These are phyloP conservation scores for Salvelinus namaycush DNA, from an alignment of 2,113 vertebrate genomes.

Conservation along the genomic window DNA sequence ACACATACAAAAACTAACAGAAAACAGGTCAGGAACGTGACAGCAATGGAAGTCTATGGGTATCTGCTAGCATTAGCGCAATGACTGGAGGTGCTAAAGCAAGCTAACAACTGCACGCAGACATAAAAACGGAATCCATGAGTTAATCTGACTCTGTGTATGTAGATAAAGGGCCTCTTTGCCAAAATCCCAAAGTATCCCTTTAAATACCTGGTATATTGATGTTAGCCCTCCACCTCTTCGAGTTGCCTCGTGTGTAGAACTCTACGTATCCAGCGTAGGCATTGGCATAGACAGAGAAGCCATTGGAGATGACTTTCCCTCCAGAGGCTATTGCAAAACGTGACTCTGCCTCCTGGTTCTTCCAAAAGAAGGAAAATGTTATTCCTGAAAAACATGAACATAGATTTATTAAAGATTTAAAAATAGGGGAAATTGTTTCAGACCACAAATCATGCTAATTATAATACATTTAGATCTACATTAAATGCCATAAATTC, in stretches of 20 bases:
- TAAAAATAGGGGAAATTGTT: constrained; percentile 6
- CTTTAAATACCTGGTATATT: constrained; percentile 80
- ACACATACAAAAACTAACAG: too few species aligned
- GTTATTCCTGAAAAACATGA: constrained; percentile 83
- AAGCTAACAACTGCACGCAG: too few species aligned
- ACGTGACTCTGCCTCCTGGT: constrained; percentile 71
- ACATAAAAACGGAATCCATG: too few species aligned
- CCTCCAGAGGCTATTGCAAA: constrained; percentile 80
- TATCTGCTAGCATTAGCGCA: too few species aligned
- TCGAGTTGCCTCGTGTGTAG: constrained; percentile 80
- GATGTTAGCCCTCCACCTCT: constrained; percentile 87
- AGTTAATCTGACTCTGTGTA: too few species aligned
- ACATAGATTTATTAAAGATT: not conserved
- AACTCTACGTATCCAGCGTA: constrained; percentile 85
- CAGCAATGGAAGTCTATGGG: too few species aligned
- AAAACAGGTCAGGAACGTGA: too few species aligned
- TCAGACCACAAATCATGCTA: not conserved
- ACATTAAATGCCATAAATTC: not conserved
- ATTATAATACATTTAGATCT: not conserved
- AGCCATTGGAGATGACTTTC: constrained; percentile 86
- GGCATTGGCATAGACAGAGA: constrained; percentile 84
- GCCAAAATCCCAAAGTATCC: too few species aligned
- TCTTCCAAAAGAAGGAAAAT: constrained; percentile 98
- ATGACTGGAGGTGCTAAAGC: too few species aligned
- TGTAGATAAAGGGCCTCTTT: too few species aligned